Evolutionary conservation across 2,113 vertebrate genomes (phyloP).

Genomic region (Oncorhynchus gorbuscha): DNA sequence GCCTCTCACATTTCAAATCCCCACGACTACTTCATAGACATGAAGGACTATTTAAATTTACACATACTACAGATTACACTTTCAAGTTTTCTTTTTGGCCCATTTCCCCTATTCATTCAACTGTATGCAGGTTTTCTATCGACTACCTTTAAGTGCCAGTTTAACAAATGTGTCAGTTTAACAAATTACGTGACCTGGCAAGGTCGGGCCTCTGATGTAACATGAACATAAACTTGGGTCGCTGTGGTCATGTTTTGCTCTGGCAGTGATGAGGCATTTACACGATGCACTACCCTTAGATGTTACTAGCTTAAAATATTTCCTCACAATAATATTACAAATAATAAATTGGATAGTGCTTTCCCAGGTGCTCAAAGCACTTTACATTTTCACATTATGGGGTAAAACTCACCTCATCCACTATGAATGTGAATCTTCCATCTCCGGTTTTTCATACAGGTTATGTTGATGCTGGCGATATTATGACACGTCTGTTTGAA

Average conservation of each 20-base stretch:
- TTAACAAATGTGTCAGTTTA: conserved; percentile 14
- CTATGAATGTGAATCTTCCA: too few relatives aligned
- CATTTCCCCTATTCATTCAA: too few relatives aligned
- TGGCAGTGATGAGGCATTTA: background rate
- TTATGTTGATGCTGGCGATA: background rate
- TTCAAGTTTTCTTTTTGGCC: too few relatives aligned
- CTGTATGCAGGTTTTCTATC: background rate
- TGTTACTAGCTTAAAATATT: background rate
- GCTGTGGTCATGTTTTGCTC: background rate
- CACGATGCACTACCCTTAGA: background rate
- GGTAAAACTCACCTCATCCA: too few relatives aligned
- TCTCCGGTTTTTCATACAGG: background rate
- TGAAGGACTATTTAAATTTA: background rate
- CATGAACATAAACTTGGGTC: background rate
- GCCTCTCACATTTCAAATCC: conserved; percentile 15
- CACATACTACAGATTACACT: too few relatives aligned
- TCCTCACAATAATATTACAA: too few relatives aligned
- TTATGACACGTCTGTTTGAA: background rate
- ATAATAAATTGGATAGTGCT: too few relatives aligned
- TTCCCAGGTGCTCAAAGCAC: too few relatives aligned
- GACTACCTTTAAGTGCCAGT: background rate
- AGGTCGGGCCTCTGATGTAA: background rate
- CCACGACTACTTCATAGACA: background rate
- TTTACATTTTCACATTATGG: too few relatives aligned
- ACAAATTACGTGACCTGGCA: conserved; percentile 1